phyloP scores from a whole-genome alignment of 1,140 invertebrate genomes.

The Thaumetopoea pityocampa region DNA sequence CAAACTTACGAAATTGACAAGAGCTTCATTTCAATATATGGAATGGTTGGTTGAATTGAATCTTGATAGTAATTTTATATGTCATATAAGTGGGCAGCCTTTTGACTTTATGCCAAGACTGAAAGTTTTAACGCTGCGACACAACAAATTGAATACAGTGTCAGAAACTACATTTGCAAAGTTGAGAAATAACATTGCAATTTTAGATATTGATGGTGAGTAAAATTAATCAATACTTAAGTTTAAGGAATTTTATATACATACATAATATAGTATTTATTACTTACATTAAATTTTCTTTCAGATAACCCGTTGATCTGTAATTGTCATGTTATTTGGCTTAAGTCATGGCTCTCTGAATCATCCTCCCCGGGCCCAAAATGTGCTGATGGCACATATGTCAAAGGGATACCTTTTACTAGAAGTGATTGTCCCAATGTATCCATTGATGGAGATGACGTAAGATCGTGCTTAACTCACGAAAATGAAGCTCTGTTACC shows the following conservation, averaged over 20 bases:
- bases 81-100: conserved; percentile 81
- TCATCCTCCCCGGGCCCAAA: conserved; percentile 82
- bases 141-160: conserved; percentile 86
- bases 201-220: conserved; percentile 90
- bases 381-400: conserved; percentile 84
- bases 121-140: conserved; percentile 85
- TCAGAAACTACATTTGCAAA: conserved; percentile 85
- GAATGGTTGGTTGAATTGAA: conserved; percentile 91
- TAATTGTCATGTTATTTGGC: conserved; percentile 87
- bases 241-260: not conserved
- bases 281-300: conserved; percentile 32
- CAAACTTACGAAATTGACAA: conserved; percentile 81
- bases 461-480: conserved; percentile 77
- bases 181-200: conserved; percentile 86
- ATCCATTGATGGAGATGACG: conserved; percentile 64
- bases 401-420: conserved; percentile 82
- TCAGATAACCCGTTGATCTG: conserved; percentile 88
- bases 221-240: conserved; percentile 16
- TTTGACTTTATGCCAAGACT: conserved; percentile 89
- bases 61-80: conserved; percentile 86
- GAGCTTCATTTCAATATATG: conserved; percentile 80
- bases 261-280: too few species aligned
- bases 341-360: conserved; percentile 87
- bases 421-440: conserved; percentile 79
- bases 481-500: conserved; percentile 79